Evolutionary conservation across 2,888 invertebrate genomes (phyloP).

Genomic region (Endotricha flammealis): DNA sequence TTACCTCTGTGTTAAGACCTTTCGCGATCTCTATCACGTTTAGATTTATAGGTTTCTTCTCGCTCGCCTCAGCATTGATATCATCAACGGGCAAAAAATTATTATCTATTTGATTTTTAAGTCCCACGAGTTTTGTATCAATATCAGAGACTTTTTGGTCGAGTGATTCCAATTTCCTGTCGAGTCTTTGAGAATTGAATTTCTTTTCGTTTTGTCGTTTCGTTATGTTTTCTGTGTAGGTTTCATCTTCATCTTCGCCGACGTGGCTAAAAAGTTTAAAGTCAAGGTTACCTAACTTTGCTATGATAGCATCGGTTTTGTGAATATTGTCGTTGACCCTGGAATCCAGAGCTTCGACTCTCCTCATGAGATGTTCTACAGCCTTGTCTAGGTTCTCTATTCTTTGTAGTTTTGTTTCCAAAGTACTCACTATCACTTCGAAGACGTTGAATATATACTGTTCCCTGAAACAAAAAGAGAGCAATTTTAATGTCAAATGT

Average conservation of each 20-base stretch:
- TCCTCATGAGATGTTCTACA: slow-evolving; percentile 90
- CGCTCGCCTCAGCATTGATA: slow-evolving; percentile 91
- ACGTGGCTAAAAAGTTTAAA: slow-evolving; percentile 83
- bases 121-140: slow-evolving; percentile 85
- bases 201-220: slow-evolving; percentile 30
- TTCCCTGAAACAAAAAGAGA: slow-evolving; percentile 82
- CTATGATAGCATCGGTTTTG: slow-evolving; percentile 90
- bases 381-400: slow-evolving; percentile 93
- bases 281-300: slow-evolving; percentile 86
- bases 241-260: slow-evolving; percentile 51
- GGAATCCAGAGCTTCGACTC: slow-evolving; percentile 89
- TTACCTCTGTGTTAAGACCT: slow-evolving; percentile 88
- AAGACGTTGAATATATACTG: slow-evolving; percentile 93
- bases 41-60: slow-evolving; percentile 90
- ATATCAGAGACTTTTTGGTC: slow-evolving; percentile 92
- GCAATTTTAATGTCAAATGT: too few species aligned
- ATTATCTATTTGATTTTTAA: slow-evolving; percentile 90
- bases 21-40: slow-evolving; percentile 90
- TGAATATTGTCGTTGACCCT: slow-evolving; percentile 90
- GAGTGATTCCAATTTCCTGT: slow-evolving; percentile 82
- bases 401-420: slow-evolving; percentile 91
- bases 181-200: slow-evolving; percentile 73
- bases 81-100: slow-evolving; percentile 89
- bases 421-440: slow-evolving; percentile 92
- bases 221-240: slow-evolving; percentile 46